Percentiles rank a stretch among this genome's conserved stretches.
Conservation (phyloP, 1,140 invertebrate species). For the Nylanderia fulva region DNA sequence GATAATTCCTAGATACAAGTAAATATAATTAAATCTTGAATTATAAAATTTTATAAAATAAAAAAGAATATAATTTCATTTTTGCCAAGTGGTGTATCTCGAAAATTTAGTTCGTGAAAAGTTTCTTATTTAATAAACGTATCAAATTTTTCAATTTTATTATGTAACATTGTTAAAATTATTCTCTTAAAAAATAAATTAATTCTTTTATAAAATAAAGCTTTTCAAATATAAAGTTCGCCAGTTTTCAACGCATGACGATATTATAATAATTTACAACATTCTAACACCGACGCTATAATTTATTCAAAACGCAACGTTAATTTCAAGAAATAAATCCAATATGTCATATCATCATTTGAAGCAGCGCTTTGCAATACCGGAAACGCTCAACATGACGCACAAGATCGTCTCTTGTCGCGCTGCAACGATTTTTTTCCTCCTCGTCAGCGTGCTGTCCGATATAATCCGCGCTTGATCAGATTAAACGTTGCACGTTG, state of each 20-base stretch:
- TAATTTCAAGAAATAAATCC: conserved; percentile 9
- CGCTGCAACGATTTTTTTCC: conserved; percentile 63
- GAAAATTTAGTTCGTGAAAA: background rate
- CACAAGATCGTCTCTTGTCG: conserved; percentile 59
- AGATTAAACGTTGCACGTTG: conserved; percentile 84
- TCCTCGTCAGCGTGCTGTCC: conserved; percentile 73
- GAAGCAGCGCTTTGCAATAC: background rate
- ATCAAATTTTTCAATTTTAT: background rate
- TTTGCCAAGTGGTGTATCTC: background rate
- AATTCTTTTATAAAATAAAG: background rate
- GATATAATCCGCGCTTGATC: conserved; percentile 86
- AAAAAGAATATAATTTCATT: background rate
- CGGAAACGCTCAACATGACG: conserved; percentile 25
- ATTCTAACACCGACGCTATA: background rate
- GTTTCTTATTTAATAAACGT: background rate
- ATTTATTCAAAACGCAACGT: background rate
- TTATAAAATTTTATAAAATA: background rate
- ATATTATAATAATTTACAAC: conserved; percentile 16
- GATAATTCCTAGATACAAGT: no score
- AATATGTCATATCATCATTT: conserved; percentile 5
- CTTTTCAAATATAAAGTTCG: background rate
- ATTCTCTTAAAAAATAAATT: background rate
- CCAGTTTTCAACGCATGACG: background rate
- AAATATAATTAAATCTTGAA: no score
- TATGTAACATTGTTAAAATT: background rate